phyloP scores from a whole-genome alignment of 2,113 vertebrate species.

The Chrysochloris asiatica region DNA sequence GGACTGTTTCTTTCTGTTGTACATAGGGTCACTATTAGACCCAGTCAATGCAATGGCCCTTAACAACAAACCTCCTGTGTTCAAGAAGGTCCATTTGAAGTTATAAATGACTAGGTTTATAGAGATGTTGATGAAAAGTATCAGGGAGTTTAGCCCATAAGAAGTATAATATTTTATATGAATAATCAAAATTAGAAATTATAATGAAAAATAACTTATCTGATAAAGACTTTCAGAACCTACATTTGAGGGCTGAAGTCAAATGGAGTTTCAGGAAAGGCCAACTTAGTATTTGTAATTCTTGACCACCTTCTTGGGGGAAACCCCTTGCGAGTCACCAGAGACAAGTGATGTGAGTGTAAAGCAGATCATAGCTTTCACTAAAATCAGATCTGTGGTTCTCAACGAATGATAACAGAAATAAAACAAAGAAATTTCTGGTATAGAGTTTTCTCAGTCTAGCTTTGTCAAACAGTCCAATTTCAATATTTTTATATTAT shows the following conservation, averaged over 20 bases:
- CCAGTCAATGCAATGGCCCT: no score
- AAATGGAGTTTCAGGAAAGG: background rate
- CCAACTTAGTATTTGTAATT: conserved; percentile 30
- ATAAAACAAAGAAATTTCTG: background rate
- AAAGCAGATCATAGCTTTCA: background rate
- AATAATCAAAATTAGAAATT: conserved; percentile 19
- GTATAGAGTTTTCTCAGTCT: background rate
- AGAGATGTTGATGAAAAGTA: background rate
- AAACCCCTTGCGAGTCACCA: background rate
- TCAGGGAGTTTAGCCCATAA: no score
- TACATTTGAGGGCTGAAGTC: background rate
- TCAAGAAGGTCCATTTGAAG: background rate
- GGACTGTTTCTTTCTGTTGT: no score
- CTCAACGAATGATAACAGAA: background rate
- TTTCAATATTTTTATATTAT: background rate
- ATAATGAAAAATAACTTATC: background rate
- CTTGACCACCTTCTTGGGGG: background rate
- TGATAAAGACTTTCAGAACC: background rate
- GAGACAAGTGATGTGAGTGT: background rate
- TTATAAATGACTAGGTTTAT: background rate
- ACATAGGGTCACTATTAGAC: no score
- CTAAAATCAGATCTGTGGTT: background rate
- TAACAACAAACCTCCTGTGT: background rate
- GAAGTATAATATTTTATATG: background rate
- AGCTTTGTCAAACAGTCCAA: no score